These are phyloP conservation scores for Drosophila auraria DNA, from an alignment of 1,140 invertebrate genomes.

Conservation along the genomic window DNA sequence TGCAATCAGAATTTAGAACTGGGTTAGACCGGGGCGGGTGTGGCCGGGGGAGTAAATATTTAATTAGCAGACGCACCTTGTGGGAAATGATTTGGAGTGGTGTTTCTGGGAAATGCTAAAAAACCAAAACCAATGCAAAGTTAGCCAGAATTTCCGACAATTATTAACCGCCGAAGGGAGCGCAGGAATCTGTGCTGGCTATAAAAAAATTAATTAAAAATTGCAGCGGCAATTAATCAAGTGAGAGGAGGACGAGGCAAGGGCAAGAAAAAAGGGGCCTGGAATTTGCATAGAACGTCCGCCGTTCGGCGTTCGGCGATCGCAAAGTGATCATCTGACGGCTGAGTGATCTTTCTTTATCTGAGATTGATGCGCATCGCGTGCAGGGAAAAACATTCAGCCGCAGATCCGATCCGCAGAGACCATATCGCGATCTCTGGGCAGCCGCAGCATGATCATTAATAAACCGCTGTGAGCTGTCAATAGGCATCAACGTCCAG, in stretches of 20 bases:
- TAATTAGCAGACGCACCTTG: constrained; percentile 74
- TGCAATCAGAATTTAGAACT: constrained; percentile 72
- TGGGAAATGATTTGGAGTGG: constrained; percentile 32
- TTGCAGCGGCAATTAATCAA: constrained; percentile 55
- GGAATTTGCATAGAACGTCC: constrained; percentile 57
- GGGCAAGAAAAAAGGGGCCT: background rate
- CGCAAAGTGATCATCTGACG: constrained; percentile 57
- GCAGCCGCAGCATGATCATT: constrained; percentile 80
- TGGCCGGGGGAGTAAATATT: constrained; percentile 64
- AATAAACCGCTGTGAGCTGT: constrained; percentile 85
- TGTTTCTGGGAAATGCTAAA: constrained; percentile 64
- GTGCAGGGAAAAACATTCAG: constrained; percentile 48
- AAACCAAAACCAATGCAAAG: background rate
- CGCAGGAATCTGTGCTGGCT: constrained; percentile 9
- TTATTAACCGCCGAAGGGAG: constrained; percentile 27
- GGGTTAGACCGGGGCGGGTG: constrained; percentile 66
- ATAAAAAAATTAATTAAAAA: constrained; percentile 58
- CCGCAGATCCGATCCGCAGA: constrained; percentile 15
- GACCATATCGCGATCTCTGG: constrained; percentile 36
- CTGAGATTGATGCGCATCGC: constrained; percentile 79
- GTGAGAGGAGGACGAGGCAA: constrained; percentile 16
- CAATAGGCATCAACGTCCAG: constrained; percentile 81
- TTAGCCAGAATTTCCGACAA: constrained; percentile 14
- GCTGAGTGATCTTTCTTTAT: constrained; percentile 78
- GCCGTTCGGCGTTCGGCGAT: constrained; percentile 25